Evolutionary conservation across 2,888 invertebrate species (phyloP).

Genomic region (Amphimallon solstitiale): DNA sequence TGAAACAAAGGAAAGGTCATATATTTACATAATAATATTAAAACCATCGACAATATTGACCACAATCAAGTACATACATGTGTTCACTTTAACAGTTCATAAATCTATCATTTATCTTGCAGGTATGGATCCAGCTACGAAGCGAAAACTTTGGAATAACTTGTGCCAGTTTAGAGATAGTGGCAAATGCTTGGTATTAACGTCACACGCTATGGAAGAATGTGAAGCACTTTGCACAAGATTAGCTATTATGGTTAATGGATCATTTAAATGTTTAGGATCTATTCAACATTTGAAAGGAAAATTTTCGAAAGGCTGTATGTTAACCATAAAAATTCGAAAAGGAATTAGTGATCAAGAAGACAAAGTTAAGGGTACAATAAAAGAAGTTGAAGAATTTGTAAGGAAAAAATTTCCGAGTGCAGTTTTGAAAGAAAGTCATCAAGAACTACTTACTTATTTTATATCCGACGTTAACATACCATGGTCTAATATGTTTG

Average conservation of each 20-base stretch:
- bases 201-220: slow-evolving; percentile 91
- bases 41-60: too few species aligned
- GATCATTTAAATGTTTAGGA: slow-evolving; percentile 81
- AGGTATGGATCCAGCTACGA: slow-evolving; percentile 84
- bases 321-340: slow-evolving; percentile 61
- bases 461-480: slow-evolving; percentile 70
- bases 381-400: too few species aligned
- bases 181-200: slow-evolving; percentile 81
- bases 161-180: slow-evolving; percentile 74
- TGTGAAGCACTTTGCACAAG: too few species aligned
- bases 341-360: slow-evolving; percentile 41
- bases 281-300: slow-evolving; percentile 84
- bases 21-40: too few species aligned
- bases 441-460: slow-evolving; percentile 78
- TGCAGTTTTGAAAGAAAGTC: slow-evolving; percentile 70
- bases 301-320: slow-evolving; percentile 75
- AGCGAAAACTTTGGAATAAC: slow-evolving; percentile 83
- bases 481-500: slow-evolving; percentile 81
- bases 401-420: too few species aligned
- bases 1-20: too few species aligned
- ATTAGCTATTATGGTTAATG: slow-evolving; percentile 88
- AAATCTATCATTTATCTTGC: too few species aligned
- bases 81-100: too few species aligned
- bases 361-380: neutral
- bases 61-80: too few species aligned